phyloP scores from a whole-genome alignment of 2,113 vertebrate species.

The Pelecanus crispus region DNA sequence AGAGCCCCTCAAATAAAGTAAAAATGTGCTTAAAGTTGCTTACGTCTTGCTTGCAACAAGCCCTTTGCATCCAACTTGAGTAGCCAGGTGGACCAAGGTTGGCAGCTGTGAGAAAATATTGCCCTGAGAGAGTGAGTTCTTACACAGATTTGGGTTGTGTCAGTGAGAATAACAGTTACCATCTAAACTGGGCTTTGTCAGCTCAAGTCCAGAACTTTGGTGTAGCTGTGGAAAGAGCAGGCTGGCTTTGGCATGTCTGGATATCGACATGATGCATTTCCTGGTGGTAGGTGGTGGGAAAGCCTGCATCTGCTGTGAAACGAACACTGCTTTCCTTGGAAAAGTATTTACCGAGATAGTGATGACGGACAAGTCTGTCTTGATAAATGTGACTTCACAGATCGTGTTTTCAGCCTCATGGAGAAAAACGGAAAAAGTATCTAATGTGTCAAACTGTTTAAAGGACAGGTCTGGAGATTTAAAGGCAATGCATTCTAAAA shows the following conservation, averaged over 20 bases:
- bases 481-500: slow-evolving; percentile 39
- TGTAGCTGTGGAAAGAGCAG: slow-evolving; percentile 14
- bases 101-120: neutral
- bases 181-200: neutral
- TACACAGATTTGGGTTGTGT: neutral
- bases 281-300: slow-evolving; percentile 30
- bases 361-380: neutral
- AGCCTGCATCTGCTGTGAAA: neutral
- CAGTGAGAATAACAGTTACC: neutral
- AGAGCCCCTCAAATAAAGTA: neutral
- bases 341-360: slow-evolving; percentile 11
- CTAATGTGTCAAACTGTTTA: neutral
- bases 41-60: neutral
- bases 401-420: neutral
- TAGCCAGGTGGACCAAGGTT: neutral
- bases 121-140: neutral
- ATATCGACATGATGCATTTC: neutral
- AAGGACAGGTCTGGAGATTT: neutral
- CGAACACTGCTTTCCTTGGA: neutral
- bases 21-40: neutral
- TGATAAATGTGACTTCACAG: neutral
- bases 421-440: neutral
- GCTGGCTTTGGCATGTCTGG: slow-evolving; percentile 36
- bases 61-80: neutral
- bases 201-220: neutral